phyloP scores from a whole-genome alignment of 2,888 invertebrate species.

The Drosophila aldrichi region DNA sequence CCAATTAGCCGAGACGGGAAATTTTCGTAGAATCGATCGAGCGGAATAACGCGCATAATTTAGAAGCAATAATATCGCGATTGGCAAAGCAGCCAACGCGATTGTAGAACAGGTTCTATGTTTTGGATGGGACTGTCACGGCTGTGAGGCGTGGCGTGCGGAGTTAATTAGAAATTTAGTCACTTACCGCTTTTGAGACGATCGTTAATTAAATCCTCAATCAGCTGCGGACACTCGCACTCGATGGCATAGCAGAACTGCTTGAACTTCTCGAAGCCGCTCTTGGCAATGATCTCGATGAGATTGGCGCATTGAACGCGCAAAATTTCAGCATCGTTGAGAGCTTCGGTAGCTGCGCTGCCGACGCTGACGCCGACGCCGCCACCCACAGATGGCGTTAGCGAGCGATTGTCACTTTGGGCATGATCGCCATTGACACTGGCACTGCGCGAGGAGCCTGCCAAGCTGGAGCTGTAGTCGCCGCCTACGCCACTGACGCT shows the following conservation, averaged over 20 bases:
- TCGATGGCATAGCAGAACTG: slow-evolving; percentile 88
- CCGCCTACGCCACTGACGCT: slow-evolving; percentile 54
- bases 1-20: slow-evolving; percentile 64
- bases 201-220: slow-evolving; percentile 88
- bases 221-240: slow-evolving; percentile 88
- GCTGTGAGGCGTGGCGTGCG: background rate
- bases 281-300: slow-evolving; percentile 88
- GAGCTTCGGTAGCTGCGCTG: slow-evolving; percentile 43
- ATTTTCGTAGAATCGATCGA: slow-evolving; percentile 60
- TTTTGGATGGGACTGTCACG: background rate
- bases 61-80: slow-evolving; percentile 60
- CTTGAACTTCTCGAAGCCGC: slow-evolving; percentile 87
- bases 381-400: slow-evolving; percentile 78
- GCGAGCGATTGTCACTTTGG: slow-evolving; percentile 82
- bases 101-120: slow-evolving; percentile 52
- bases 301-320: slow-evolving; percentile 87
- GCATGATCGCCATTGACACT: slow-evolving; percentile 82
- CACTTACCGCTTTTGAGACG: slow-evolving; percentile 86
- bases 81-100: slow-evolving; percentile 36
- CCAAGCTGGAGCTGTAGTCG: slow-evolving; percentile 66
- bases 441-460: slow-evolving; percentile 79
- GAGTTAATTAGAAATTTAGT: slow-evolving; percentile 25
- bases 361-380: slow-evolving; percentile 19
- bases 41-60: slow-evolving; percentile 73
- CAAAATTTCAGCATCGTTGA: slow-evolving; percentile 82